Conservation (phyloP, 2,113 vertebrate genomes). For the Ceyx cyanopectus region DNA sequence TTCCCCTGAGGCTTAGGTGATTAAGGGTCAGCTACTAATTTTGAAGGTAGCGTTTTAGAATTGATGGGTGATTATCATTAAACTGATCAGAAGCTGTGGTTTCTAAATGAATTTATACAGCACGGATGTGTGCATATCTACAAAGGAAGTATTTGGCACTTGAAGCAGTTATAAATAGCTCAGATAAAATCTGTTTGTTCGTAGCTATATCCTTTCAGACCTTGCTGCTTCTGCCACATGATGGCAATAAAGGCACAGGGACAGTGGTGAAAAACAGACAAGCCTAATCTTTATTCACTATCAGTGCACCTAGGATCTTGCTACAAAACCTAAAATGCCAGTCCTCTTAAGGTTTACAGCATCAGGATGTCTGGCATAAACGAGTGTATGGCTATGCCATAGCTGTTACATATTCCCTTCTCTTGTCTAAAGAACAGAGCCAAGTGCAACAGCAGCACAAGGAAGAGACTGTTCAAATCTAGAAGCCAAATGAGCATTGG, state of each 20-base stretch:
- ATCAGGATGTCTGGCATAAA: background rate
- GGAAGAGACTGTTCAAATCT: background rate
- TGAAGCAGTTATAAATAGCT: constrained; percentile 46
- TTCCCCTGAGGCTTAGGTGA: background rate
- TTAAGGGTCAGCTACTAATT: background rate
- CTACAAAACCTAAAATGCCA: background rate
- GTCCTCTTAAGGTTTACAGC: background rate
- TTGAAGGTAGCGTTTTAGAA: constrained; percentile 13
- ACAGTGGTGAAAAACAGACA: background rate
- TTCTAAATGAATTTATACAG: background rate
- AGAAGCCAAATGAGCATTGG: background rate
- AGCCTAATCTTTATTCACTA: background rate
- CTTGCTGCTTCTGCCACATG: constrained; percentile 60
- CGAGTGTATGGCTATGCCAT: background rate
- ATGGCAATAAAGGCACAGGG: constrained; percentile 58
- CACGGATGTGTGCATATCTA: background rate
- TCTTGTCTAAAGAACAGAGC: background rate
- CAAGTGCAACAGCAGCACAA: background rate
- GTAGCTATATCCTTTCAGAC: background rate
- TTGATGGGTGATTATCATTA: constrained; percentile 21
- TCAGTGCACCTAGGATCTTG: background rate
- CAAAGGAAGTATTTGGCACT: constrained; percentile 26
- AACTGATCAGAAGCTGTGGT: constrained; percentile 2
- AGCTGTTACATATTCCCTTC: background rate
- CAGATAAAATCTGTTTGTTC: constrained; percentile 52